Evolutionary conservation across 2,113 vertebrate genomes (phyloP), one percentile per base, ranked within the genome.

Genomic region (Anseranas semipalmata): DNA sequence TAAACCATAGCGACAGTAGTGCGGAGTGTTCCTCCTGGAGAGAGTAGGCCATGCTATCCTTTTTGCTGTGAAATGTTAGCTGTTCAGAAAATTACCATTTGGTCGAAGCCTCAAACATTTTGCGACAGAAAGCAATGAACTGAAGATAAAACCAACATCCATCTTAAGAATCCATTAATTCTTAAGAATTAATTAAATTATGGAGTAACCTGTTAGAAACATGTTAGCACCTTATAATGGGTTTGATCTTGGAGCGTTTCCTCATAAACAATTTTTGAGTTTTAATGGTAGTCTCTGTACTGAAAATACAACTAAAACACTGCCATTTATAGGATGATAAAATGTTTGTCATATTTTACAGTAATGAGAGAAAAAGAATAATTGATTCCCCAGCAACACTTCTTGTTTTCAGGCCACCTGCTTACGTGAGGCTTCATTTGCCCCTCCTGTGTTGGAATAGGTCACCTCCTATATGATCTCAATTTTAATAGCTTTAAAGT

Each of bases 21-120:
- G 35, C 53, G 45, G 46, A 46, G 32, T 4, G 0, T 43, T 89
- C 10, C 46, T 41, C 32, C 37, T 63, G 35, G 22, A 50, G 68
- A 6, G 21, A 1, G 1, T 10, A 77, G 75, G n/a, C 62, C 6
- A 0, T 30, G 3, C 25, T 65, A 0, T 50, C 33, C 19, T 70
- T 74, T 55, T 30, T 87, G 37, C 35, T 87, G 22, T 41, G 37
- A 32, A 6, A 2, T 37, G 7, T 45, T 74, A 73, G 19, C n/a
- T 77, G 45, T 27, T 68, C 25, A 33, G 52, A 71, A 88, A 65
- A 71, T 46, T 52, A 45, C 15, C 2, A 5, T 83, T 89, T 85
- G 53, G 87, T 58, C 2, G 3, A 55, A 66, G 50, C 6, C 22
- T 91, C 13, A 52, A 53, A n/a, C 28, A 6, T 56, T 75, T 60